Evolutionary conservation across 1,140 invertebrate genomes (phyloP).

Genomic region (Drosophila varians): DNA sequence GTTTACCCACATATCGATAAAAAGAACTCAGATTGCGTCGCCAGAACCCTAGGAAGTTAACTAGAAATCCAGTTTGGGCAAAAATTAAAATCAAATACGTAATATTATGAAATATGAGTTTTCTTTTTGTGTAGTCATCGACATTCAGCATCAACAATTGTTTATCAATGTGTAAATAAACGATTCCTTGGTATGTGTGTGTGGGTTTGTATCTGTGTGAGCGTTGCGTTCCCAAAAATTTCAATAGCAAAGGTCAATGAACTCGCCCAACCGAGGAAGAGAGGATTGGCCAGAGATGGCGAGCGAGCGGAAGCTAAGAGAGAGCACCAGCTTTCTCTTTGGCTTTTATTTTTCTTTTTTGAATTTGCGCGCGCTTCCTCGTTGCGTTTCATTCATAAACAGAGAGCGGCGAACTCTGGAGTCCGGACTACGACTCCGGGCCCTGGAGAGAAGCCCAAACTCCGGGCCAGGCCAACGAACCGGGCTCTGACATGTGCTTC

Average conservation of each 20-base stretch:
- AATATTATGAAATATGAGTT: not conserved
- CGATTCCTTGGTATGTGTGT: slow-evolving; percentile 7
- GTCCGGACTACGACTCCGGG: not conserved
- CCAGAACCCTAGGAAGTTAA: too few species aligned
- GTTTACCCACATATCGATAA: not conserved
- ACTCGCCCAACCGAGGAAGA: slow-evolving; percentile 49
- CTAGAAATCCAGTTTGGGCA: too few species aligned
- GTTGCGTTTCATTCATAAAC: slow-evolving; percentile 81
- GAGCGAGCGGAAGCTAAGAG: slow-evolving; percentile 11
- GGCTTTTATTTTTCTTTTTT: slow-evolving; percentile 12
- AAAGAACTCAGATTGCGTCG: not conserved
- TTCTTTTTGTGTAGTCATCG: slow-evolving; percentile 35
- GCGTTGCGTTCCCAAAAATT: slow-evolving; percentile 80
- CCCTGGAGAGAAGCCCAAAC: not conserved
- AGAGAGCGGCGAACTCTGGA: slow-evolving; percentile 56
- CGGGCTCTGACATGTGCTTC: slow-evolving; percentile 41
- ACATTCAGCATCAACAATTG: slow-evolving; percentile 66
- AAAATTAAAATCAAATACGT: not conserved
- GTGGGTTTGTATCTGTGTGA: slow-evolving; percentile 40
- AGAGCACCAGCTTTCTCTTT: slow-evolving; percentile 15
- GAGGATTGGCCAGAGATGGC: slow-evolving; percentile 1
- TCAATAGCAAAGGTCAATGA: slow-evolving; percentile 84
- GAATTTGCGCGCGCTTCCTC: slow-evolving; percentile 67
- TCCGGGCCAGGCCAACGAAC: slow-evolving; percentile 74
- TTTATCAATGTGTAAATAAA: slow-evolving; percentile 80